phyloP scores from a whole-genome alignment of 2,113 vertebrate species.

The Tylochromis polylepis region DNA sequence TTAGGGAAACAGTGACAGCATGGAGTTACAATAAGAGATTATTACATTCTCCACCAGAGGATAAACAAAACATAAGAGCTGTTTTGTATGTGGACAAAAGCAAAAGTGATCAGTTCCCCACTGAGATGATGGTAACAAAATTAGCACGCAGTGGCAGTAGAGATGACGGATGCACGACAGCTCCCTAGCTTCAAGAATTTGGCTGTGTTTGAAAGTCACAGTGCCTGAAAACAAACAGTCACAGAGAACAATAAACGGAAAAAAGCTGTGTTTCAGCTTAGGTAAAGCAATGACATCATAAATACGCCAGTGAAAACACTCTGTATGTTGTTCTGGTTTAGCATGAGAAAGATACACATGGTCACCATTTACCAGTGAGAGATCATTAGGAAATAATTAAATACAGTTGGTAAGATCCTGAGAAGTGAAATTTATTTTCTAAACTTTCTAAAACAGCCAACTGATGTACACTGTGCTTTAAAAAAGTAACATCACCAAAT shows the following conservation, averaged over 20 bases:
- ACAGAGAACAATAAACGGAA: neutral
- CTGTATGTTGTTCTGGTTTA: neutral
- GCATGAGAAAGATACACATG: neutral
- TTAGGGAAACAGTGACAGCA: neutral
- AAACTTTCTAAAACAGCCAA: neutral
- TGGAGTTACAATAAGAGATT: neutral
- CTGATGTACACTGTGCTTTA: neutral
- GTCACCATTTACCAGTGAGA: neutral
- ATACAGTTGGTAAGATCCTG: neutral
- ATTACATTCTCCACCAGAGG: neutral
- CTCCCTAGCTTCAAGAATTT: slow-evolving; percentile 18
- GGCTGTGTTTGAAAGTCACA: neutral
- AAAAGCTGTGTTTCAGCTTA: neutral
- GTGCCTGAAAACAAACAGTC: slow-evolving; percentile 12
- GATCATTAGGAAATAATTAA: neutral
- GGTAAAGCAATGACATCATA: neutral
- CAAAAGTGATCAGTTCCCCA: slow-evolving; percentile 20
- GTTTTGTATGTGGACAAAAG: slow-evolving; percentile 33
- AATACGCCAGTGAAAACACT: neutral
- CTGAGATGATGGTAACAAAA: slow-evolving; percentile 32
- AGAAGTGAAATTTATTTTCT: neutral
- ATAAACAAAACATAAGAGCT: neutral
- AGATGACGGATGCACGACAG: neutral
- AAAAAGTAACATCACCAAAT: neutral
- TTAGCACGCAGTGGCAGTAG: slow-evolving; percentile 2